Conservation (phyloP, 2,888 invertebrate genomes). For the Eupeodes luniger region DNA sequence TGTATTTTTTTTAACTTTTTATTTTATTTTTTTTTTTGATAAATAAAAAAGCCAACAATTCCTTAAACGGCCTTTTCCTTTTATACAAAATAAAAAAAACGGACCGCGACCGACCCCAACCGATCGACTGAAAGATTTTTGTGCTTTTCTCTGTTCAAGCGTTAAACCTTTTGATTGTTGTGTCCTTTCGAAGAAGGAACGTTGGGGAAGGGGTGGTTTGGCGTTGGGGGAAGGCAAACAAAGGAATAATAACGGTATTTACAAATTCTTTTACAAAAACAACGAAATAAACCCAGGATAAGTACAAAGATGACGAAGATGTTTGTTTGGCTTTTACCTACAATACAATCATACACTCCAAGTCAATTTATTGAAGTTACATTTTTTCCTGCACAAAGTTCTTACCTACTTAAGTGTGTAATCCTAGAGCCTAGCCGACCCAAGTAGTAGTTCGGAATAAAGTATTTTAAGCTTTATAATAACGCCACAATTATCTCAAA, state of each 20-base stretch:
- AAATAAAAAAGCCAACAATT: conserved; percentile 39
- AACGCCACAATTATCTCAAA: too few relatives aligned
- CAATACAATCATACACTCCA: background rate
- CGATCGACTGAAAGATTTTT: conserved; percentile 32
- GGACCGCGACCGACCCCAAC: conserved; percentile 35
- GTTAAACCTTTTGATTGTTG: conserved; percentile 55
- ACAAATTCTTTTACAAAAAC: conserved; percentile 35
- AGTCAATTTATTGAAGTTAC: background rate
- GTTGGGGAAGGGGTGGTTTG: too few relatives aligned
- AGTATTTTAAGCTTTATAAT: too few relatives aligned
- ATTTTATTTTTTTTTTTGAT: conserved; percentile 5
- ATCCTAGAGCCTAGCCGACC: too few relatives aligned
- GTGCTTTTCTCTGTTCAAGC: conserved; percentile 36
- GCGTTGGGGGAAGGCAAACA: conserved; percentile 32
- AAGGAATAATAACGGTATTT: conserved; percentile 45
- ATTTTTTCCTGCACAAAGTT: too few relatives aligned
- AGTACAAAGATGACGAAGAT: conserved; percentile 46
- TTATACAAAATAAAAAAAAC: background rate
- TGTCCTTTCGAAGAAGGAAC: background rate
- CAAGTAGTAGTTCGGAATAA: too few relatives aligned
- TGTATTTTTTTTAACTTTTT: background rate
- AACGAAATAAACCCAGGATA: conserved; percentile 45
- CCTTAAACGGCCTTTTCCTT: conserved; percentile 28
- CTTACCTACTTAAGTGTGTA: too few relatives aligned
- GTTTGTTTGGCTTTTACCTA: conserved; percentile 33